Conservation (phyloP, 2,888 invertebrate genomes). For the Nephrotoma appendiculata region DNA sequence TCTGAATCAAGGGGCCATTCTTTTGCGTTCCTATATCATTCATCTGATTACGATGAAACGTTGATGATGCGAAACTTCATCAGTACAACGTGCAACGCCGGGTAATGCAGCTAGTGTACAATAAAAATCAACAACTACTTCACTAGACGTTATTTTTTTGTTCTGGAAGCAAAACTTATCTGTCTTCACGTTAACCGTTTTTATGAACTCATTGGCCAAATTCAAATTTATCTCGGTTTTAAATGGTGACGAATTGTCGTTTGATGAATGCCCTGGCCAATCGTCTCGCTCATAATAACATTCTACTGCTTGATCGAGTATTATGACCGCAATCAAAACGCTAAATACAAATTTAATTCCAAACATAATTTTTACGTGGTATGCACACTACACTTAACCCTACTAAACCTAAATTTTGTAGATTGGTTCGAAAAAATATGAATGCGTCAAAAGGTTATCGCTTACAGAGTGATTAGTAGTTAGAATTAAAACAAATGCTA, state of each 20-base stretch:
- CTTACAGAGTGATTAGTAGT: not conserved
- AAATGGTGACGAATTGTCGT: not conserved
- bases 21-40: no score
- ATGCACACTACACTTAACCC: not conserved
- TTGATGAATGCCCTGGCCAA: not conserved
- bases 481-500: not conserved
- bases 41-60: no score
- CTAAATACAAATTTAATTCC: not conserved
- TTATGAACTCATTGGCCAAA: not conserved
- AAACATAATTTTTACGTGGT: not conserved
- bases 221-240: not conserved
- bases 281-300: not conserved
- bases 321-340: not conserved
- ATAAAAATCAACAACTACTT: no score
- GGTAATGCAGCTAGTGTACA: no score
- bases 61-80: no score
- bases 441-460: not conserved
- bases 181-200: not conserved
- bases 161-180: not conserved
- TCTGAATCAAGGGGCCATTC: no score
- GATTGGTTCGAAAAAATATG: not conserved
- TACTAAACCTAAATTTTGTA: not conserved
- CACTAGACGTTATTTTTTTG: not conserved
- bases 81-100: no score
- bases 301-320: not conserved